phyloP scores from a whole-genome alignment of 2,888 invertebrate species.

The Hemicrepidius hirtus region DNA sequence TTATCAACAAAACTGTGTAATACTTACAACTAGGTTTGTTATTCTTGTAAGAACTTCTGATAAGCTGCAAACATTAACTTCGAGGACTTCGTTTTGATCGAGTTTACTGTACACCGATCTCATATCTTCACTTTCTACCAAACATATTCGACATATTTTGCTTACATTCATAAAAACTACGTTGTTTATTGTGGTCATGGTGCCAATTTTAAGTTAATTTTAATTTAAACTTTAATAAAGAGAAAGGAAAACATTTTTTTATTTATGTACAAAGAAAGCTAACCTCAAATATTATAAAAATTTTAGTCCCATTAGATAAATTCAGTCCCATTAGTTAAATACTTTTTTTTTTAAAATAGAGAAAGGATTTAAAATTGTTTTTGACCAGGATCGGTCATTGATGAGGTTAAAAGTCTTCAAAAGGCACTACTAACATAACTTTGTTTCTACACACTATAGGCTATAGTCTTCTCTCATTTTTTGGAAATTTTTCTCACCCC shows the following conservation, averaged over 20 bases:
- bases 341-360: no score
- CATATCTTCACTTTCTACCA: slow-evolving; percentile 56
- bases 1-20: background rate
- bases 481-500: no score
- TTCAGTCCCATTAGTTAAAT: background rate
- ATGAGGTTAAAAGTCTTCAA: no score
- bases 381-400: no score
- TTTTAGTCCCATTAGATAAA: background rate
- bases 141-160: slow-evolving; percentile 60
- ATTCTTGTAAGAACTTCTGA: slow-evolving; percentile 57
- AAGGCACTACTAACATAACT: no score
- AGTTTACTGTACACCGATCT: slow-evolving; percentile 56
- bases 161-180: slow-evolving; percentile 50
- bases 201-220: background rate
- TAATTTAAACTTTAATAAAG: background rate
- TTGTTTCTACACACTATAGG: no score
- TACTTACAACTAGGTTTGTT: slow-evolving; percentile 55
- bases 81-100: slow-evolving; percentile 54
- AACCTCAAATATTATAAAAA: slow-evolving; percentile 19
- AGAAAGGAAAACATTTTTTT: slow-evolving; percentile 7
- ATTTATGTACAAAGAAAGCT: background rate
- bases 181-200: slow-evolving; percentile 27
- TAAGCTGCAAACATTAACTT: slow-evolving; percentile 52
- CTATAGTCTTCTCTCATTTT: no score
- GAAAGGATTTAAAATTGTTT: no score